A percentile compares a stretch with the other conserved stretches of the same genome.
Conservation (phyloP, 2,888 invertebrate species). For the Latrodectus elegans region DNA sequence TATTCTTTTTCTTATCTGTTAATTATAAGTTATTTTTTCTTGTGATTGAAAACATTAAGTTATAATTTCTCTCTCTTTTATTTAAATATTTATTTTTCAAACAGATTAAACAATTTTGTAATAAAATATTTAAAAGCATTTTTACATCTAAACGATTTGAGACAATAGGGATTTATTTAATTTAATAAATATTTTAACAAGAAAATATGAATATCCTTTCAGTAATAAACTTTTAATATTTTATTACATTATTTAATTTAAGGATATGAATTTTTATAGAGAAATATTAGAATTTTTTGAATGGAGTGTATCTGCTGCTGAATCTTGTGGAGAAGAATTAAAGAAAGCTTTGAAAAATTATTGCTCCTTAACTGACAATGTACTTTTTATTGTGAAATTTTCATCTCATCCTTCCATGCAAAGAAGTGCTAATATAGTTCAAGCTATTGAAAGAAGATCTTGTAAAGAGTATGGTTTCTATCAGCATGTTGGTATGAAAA, state of each 20-base stretch:
- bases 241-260: background rate
- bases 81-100: too few species aligned
- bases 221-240: background rate
- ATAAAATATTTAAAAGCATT: too few species aligned
- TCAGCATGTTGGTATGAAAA: slow-evolving; percentile 50
- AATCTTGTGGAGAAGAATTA: slow-evolving; percentile 10
- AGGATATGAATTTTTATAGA: slow-evolving; percentile 4
- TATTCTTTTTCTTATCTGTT: too few species aligned
- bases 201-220: background rate
- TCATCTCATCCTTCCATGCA: slow-evolving; percentile 15
- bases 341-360: slow-evolving; percentile 31
- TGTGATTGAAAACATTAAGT: too few species aligned
- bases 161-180: background rate
- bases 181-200: background rate
- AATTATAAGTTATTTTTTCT: too few species aligned
- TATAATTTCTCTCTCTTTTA: too few species aligned
- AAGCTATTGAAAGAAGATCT: slow-evolving; percentile 52
- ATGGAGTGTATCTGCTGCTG: slow-evolving; percentile 59
- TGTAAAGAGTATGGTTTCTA: slow-evolving; percentile 46
- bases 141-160: too few species aligned
- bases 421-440: slow-evolving; percentile 16
- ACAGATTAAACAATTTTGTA: too few species aligned
- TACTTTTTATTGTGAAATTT: slow-evolving; percentile 34
- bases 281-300: slow-evolving; percentile 49
- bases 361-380: slow-evolving; percentile 55